These are phyloP conservation scores for Eonycteris spelaea DNA, from an alignment of 2,113 vertebrate species.

Conservation along the genomic window DNA sequence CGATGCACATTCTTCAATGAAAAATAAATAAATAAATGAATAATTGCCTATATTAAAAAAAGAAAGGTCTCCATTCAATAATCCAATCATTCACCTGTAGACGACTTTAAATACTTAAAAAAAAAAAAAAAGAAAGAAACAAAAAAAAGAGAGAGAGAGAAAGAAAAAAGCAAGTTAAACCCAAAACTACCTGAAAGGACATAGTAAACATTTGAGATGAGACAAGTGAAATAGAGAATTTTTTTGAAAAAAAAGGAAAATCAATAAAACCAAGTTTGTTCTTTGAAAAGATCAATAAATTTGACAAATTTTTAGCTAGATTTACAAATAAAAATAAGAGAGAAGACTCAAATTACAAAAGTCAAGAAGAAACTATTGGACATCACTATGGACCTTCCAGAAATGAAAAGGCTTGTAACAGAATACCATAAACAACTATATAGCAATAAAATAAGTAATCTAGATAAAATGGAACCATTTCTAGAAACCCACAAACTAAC, in stretches of 20 bases:
- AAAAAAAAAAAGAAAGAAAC: too few species aligned
- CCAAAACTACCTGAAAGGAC: too few species aligned
- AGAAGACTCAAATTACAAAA: neutral
- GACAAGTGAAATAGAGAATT: too few species aligned
- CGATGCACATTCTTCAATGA: neutral
- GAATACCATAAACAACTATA: neutral
- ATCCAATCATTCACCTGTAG: too few species aligned
- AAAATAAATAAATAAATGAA: too few species aligned
- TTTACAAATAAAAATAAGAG: neutral
- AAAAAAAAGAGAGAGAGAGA: too few species aligned
- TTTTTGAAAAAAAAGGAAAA: neutral
- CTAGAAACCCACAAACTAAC: neutral
- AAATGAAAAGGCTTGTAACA: neutral
- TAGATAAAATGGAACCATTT: neutral
- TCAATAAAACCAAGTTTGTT: neutral
- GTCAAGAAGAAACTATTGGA: neutral
- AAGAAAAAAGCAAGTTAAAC: too few species aligned
- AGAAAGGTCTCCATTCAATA: too few species aligned
- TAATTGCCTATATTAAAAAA: too few species aligned
- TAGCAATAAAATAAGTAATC: neutral
- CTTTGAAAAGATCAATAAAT: neutral
- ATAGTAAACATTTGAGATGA: too few species aligned
- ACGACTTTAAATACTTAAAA: too few species aligned
- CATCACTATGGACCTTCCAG: neutral
- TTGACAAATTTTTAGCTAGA: neutral